phyloP scores from a whole-genome alignment of 37 sponge, comb jelly and placozoan species.

The Halisarca cf. caerulea region DNA sequence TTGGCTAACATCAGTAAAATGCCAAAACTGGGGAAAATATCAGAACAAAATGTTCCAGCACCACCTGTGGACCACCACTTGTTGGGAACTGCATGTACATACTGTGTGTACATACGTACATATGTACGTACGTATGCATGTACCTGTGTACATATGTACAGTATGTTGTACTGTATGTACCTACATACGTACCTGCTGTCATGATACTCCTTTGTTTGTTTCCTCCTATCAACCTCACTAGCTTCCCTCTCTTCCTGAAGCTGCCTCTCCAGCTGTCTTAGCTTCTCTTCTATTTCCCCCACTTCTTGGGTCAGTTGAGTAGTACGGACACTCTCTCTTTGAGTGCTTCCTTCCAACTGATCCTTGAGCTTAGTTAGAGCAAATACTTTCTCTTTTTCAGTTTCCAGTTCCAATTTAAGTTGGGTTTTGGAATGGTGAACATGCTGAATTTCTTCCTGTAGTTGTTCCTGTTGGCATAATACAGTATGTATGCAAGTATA shows the following conservation, averaged over 20 bases:
- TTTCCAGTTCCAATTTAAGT: constrained; percentile 11
- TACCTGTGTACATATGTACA: not conserved
- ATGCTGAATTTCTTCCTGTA: not conserved
- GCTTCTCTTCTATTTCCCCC: not conserved
- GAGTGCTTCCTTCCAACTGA: not conserved
- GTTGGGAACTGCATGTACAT: no score
- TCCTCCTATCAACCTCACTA: not conserved
- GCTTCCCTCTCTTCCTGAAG: not conserved
- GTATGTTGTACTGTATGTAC: no score
- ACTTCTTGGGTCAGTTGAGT: not conserved
- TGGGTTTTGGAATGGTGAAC: not conserved
- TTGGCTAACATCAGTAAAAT: no score
- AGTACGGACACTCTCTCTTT: not conserved
- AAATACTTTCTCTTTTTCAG: not conserved
- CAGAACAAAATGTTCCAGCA: no score
- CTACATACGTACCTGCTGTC: not conserved
- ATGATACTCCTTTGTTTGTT: not conserved
- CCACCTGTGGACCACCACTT: no score
- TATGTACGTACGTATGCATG: not conserved
- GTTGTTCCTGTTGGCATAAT: not conserved
- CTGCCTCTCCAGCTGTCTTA: not conserved
- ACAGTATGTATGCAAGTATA: not conserved
- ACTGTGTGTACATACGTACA: not conserved
- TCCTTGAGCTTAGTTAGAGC: not conserved
- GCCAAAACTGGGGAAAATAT: no score